Conservation (phyloP, 2,888 invertebrate species). For the Drosophila yooni region DNA sequence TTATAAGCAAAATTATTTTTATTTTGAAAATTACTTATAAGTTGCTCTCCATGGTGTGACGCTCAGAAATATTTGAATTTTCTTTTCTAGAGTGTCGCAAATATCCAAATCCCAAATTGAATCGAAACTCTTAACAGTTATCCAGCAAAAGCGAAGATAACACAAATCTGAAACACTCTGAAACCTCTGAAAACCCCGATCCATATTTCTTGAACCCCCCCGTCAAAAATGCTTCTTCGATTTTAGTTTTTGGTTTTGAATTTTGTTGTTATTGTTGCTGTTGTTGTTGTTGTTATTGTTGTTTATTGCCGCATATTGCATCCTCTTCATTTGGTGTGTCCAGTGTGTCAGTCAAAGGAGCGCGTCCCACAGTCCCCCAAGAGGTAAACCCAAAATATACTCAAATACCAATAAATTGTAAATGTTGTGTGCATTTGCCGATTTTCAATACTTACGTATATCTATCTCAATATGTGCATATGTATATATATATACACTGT, state of each 20-base stretch:
- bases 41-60: constrained; percentile 43
- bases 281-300: constrained; percentile 44
- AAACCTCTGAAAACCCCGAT: constrained; percentile 6
- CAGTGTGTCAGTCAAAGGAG: constrained; percentile 72
- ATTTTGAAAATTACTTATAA: constrained; percentile 23
- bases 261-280: constrained; percentile 64
- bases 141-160: not conserved
- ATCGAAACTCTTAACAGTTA: constrained; percentile 11
- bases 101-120: constrained; percentile 20
- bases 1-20: constrained; percentile 7
- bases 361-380: constrained; percentile 50
- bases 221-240: constrained; percentile 68
- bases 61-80: constrained; percentile 41
- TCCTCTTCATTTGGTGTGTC: constrained; percentile 75
- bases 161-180: not conserved
- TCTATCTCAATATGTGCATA: constrained; percentile 18
- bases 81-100: constrained; percentile 25
- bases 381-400: constrained; percentile 68
- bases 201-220: constrained; percentile 28
- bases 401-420: constrained; percentile 73
- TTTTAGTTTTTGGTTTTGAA: constrained; percentile 61
- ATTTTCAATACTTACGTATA: constrained; percentile 41
- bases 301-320: constrained; percentile 57
- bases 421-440: constrained; percentile 73
- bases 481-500: constrained; percentile 48